Evolutionary conservation across 2,888 invertebrate genomes (phyloP), one percentile per base, ranked within the genome.

Genomic region (Drosophila mettleri): DNA sequence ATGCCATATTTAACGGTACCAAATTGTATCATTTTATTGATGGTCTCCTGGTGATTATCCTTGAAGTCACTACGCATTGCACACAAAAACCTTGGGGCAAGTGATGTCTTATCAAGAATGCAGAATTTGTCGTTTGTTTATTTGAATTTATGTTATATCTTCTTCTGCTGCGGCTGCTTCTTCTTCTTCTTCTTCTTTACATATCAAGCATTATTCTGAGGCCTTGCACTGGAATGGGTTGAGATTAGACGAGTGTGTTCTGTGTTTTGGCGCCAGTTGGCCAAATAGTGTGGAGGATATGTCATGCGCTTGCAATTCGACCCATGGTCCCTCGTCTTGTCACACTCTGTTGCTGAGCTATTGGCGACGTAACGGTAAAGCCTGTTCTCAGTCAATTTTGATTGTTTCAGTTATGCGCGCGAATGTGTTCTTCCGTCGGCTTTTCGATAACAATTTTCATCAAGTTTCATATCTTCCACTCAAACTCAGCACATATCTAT

Each of bases 1-100:
- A 94, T 94, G 93, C 94, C 93, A 93, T 93, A 94, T 93, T 94
- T 94, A 90, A 94, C 93, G 90, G 94, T 94, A 92, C 94, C 94
- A 93, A 94, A 94, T 93, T 93, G 94, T 93, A 94, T 93, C 94
- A 94, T 94, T 93, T 92, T 93, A 91, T 90, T 92, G 89, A 92
- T 91, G 89, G 92, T 92, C 90, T 92, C 91, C 91, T 92, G 90
- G 91, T 92, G 90, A 90, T 89, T 92, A 90, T 92, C 91, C 86
- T 91, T 92, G 72, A 91, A 92, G 89, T 92, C 92, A 92, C 92
- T 92, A 91, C 92, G 92, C 92, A 92, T 92, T 87, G 92, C 92
- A 92, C 92, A 89, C 89, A 90, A 83, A 82, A 89, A 88, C 80
- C 86, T 88, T 83, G 83, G 45, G 45, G 80, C 78, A 87, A 87